phyloP scores from a whole-genome alignment of 2,888 invertebrate species.

The Monopis laevigella region DNA sequence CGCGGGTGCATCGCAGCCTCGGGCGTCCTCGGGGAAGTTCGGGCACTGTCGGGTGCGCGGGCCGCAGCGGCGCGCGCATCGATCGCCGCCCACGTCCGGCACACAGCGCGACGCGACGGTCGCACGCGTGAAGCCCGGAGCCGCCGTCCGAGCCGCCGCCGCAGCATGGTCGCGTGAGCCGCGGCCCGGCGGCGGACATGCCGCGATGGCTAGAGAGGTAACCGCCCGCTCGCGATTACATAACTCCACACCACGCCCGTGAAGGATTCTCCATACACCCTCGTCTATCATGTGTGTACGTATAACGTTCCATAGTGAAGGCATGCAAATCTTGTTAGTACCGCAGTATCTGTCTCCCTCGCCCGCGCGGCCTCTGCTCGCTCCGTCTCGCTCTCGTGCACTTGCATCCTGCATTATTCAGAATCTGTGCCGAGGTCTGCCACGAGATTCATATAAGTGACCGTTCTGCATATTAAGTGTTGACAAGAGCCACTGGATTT shows the following conservation, averaged over 20 bases:
- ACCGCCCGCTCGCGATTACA: constrained; percentile 36
- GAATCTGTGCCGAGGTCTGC: constrained; percentile 31
- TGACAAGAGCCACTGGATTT: no score
- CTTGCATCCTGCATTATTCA: constrained; percentile 27
- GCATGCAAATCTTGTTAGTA: constrained; percentile 21
- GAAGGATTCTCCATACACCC: constrained; percentile 1
- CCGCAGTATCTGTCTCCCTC: constrained; percentile 47
- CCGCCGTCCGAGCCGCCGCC: constrained; percentile 42
- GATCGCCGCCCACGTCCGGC: constrained; percentile 36
- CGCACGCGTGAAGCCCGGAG: constrained; percentile 23
- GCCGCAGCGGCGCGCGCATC: constrained; percentile 48
- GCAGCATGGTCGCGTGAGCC: constrained; percentile 62
- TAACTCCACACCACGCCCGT: background rate
- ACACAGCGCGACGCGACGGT: constrained; percentile 6
- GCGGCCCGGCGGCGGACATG: constrained; percentile 70
- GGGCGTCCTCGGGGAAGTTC: constrained; percentile 20
- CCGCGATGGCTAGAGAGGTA: constrained; percentile 80
- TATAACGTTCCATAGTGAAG: constrained; percentile 3
- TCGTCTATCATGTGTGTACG: constrained; percentile 8
- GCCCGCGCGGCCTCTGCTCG: constrained; percentile 26
- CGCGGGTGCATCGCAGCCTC: no score
- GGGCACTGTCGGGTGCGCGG: constrained; percentile 34
- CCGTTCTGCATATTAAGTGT: no score
- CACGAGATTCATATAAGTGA: no score
- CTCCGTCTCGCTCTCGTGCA: constrained; percentile 26